Evolutionary conservation across 2,113 vertebrate species (phyloP).

Genomic region (Numenius arquata): DNA sequence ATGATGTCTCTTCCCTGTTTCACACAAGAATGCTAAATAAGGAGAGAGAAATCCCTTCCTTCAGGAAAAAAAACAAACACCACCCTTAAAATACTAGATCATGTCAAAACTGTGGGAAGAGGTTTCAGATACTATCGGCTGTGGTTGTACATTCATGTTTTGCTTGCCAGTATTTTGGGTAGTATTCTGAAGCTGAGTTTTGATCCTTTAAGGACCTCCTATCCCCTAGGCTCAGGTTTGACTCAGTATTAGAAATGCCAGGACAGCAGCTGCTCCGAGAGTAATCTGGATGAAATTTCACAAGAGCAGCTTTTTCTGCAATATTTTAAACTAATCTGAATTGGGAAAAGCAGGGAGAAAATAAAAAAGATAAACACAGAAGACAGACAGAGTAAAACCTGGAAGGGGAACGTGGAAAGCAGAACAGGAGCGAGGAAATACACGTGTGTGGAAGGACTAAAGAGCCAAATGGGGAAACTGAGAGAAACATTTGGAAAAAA

Average conservation of each 20-base stretch:
- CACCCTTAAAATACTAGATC: not conserved
- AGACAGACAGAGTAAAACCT: not conserved
- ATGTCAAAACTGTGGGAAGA: not conserved
- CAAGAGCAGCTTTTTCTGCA: slow-evolving; percentile 8
- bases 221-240: not conserved
- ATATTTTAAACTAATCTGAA: slow-evolving; percentile 7
- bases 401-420: not conserved
- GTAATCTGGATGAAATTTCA: not conserved
- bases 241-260: not conserved
- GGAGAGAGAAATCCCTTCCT: not conserved
- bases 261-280: not conserved
- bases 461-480: slow-evolving; percentile 24
- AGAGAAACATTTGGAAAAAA: slow-evolving; percentile 44
- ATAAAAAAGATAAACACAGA: not conserved
- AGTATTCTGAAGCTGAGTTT: not conserved
- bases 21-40: not conserved
- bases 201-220: slow-evolving; percentile 15
- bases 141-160: not conserved
- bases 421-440: not conserved
- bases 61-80: not conserved
- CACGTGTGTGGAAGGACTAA: not conserved
- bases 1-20: not conserved
- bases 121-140: not conserved
- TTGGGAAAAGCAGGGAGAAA: not conserved
- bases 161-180: slow-evolving; percentile 11